Conservation (phyloP, 2,113 vertebrate species). For the Anas platyrhynchos region DNA sequence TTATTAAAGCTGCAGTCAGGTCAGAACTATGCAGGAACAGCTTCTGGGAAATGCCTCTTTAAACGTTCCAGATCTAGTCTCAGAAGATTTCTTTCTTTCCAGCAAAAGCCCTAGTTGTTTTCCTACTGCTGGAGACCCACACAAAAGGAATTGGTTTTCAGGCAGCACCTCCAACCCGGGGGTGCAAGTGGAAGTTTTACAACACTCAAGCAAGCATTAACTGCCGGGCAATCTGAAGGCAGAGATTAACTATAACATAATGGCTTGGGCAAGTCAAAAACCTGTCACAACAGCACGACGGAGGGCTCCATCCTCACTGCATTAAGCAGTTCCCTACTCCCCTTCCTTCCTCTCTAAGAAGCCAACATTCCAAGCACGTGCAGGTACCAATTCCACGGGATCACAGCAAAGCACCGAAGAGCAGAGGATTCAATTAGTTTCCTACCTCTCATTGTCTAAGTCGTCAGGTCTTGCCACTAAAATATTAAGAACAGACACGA, state of each 20-base stretch:
- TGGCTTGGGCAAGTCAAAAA: not conserved
- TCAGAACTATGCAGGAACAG: constrained; percentile 1
- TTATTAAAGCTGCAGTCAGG: constrained; percentile 17
- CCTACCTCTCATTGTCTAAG: constrained; percentile 93
- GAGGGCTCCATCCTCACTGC: not conserved
- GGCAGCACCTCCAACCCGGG: not conserved
- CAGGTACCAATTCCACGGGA: not conserved
- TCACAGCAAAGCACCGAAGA: not conserved
- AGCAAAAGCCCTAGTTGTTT: not conserved
- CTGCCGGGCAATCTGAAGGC: not conserved
- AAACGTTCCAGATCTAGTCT: not conserved
- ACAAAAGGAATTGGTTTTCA: constrained; percentile 13
- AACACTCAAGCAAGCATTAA: not conserved
- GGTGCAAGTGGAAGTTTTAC: not conserved
- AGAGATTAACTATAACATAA: not conserved
- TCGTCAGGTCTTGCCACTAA: constrained; percentile 82
- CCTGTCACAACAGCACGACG: not conserved
- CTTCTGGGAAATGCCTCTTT: not conserved
- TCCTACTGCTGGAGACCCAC: not conserved
- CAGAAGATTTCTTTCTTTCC: not conserved
- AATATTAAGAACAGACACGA: constrained; percentile 79
- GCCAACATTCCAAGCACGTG: not conserved
- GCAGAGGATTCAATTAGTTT: constrained; percentile 66
- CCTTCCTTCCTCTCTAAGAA: not conserved
- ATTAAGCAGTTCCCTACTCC: not conserved